These are phyloP conservation scores for Agrotis ipsilon DNA, from an alignment of 2,888 invertebrate genomes.

Conservation along the genomic window DNA sequence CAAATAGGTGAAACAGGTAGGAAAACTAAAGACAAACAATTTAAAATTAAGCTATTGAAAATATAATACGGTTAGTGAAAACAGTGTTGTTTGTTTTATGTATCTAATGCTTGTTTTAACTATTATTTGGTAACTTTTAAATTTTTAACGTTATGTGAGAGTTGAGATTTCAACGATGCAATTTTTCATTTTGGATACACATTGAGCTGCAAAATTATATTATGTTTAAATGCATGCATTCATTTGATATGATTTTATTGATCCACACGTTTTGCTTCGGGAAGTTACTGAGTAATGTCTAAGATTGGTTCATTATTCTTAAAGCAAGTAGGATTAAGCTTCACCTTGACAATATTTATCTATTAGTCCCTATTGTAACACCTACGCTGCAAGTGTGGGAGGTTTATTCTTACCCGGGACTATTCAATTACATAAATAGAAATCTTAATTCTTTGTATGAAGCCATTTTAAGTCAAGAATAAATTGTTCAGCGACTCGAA, in stretches of 20 bases:
- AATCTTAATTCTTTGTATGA: not conserved
- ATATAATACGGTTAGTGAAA: not conserved
- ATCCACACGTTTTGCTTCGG: not conserved
- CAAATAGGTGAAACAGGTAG: too few relatives aligned
- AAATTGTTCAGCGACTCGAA: not conserved
- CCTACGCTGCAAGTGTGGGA: conserved; percentile 21
- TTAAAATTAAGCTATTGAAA: not conserved
- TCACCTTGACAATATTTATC: not conserved
- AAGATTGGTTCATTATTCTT: not conserved
- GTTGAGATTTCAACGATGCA: not conserved
- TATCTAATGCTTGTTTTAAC: not conserved
- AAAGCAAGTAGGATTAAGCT: not conserved
- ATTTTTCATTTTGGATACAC: not conserved
- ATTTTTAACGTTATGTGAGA: not conserved
- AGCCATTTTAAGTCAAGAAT: not conserved
- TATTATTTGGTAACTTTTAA: not conserved
- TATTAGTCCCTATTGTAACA: conserved; percentile 1
- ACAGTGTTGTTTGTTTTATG: not conserved
- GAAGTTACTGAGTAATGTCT: not conserved
- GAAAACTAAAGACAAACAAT: not conserved
- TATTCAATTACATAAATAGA: not conserved
- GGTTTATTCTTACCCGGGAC: not conserved
- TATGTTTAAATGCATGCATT: not conserved
- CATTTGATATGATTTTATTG: not conserved
- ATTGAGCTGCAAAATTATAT: not conserved